Percentiles rank a stretch among this genome's conserved stretches.
Conservation (phyloP, 2,113 vertebrate species). For the Eupsittula cactorum region DNA sequence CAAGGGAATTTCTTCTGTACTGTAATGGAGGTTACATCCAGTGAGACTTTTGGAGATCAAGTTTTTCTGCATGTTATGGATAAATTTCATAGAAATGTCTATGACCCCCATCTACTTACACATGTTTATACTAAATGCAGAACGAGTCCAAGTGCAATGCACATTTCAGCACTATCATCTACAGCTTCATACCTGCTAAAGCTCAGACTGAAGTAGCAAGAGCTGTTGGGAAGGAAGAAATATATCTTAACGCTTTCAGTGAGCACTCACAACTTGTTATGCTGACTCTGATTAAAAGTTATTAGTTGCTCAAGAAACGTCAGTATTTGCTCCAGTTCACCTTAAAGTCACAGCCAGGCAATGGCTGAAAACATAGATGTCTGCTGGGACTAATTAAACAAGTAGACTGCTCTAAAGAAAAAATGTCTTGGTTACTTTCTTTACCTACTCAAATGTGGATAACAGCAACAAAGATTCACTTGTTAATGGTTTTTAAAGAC, state of each 20-base stretch:
- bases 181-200: background rate
- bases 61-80: background rate
- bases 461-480: background rate
- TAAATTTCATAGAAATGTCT: background rate
- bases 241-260: background rate
- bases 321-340: background rate
- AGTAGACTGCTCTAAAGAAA: background rate
- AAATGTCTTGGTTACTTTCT: background rate
- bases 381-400: background rate
- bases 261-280: background rate
- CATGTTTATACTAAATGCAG: background rate
- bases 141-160: background rate
- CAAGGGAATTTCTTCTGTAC: constrained; percentile 96
- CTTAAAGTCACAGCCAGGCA: background rate
- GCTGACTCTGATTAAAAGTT: background rate
- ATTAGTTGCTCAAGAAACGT: background rate
- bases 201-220: background rate
- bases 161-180: background rate
- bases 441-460: background rate
- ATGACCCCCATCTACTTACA: background rate
- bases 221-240: background rate
- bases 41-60: constrained; percentile 6
- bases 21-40: constrained; percentile 63
- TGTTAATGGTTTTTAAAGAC: background rate
- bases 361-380: background rate